A percentile compares a stretch with the other conserved stretches of the same genome.
These are phyloP conservation scores for Philopedon plagiatum DNA, from an alignment of 2,888 invertebrate species.

Conservation along the genomic window DNA sequence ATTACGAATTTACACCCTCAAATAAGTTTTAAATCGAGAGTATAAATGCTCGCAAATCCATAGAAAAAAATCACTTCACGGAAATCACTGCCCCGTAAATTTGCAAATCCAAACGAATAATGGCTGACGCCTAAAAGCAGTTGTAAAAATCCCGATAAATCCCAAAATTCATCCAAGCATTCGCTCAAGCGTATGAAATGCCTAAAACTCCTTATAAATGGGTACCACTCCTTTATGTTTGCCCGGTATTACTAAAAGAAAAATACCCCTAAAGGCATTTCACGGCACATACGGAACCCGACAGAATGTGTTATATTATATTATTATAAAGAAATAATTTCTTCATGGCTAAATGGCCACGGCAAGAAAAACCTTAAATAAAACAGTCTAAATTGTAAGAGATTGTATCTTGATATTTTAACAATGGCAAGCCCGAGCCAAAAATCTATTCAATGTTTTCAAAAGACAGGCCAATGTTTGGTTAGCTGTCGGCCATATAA, in stretches of 20 bases:
- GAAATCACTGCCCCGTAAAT: slow-evolving; percentile 58
- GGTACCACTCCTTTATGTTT: slow-evolving; percentile 51
- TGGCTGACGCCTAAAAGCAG: slow-evolving; percentile 53
- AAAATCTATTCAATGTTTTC: slow-evolving; percentile 67
- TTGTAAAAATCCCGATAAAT: slow-evolving; percentile 58
- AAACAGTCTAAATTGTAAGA: slow-evolving; percentile 64
- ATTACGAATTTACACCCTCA: slow-evolving; percentile 59
- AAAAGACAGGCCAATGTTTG: slow-evolving; percentile 78
- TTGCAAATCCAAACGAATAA: slow-evolving; percentile 55
- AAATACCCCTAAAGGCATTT: slow-evolving; percentile 56
- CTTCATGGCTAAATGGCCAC: slow-evolving; percentile 68
- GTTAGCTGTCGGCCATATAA: slow-evolving; percentile 74
- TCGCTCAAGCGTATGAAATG: slow-evolving; percentile 52
- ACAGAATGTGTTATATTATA: slow-evolving; percentile 68
- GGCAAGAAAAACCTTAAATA: slow-evolving; percentile 64
- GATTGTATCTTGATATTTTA: slow-evolving; percentile 65
- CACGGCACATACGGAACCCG: slow-evolving; percentile 53
- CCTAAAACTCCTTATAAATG: slow-evolving; percentile 41
- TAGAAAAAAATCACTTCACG: slow-evolving; percentile 54
- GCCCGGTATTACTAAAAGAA: slow-evolving; percentile 47
- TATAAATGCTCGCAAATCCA: slow-evolving; percentile 53
- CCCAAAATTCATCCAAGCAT: slow-evolving; percentile 51
- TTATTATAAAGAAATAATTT: slow-evolving; percentile 70
- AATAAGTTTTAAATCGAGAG: slow-evolving; percentile 59
- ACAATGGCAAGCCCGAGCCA: slow-evolving; percentile 65